These are phyloP conservation scores for Chiroxiphia lanceolata DNA, from an alignment of 2,797 vertebrate genomes.

Conservation along the genomic window DNA sequence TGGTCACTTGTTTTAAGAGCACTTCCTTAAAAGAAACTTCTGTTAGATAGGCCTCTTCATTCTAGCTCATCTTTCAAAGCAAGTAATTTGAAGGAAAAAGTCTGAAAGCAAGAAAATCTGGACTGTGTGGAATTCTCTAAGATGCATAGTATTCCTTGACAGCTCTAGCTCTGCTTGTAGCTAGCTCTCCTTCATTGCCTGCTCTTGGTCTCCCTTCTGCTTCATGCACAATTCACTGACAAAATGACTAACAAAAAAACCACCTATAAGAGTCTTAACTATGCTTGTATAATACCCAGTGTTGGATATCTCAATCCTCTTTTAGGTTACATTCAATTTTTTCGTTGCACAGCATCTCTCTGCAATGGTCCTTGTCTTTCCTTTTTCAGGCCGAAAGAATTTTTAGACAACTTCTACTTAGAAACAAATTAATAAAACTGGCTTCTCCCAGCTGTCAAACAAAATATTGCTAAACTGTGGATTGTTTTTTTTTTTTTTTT, in stretches of 20 bases:
- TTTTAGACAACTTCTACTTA: not conserved
- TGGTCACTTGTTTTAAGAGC: not conserved
- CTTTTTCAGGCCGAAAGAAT: not conserved
- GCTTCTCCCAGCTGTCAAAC: conserved; percentile 9
- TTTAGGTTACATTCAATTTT: not conserved
- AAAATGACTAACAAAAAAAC: not conserved
- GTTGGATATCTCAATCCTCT: not conserved
- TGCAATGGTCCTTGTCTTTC: not conserved
- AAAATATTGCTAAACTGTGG: conserved; percentile 41
- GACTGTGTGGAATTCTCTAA: not conserved
- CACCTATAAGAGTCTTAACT: not conserved
- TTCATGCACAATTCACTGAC: not conserved
- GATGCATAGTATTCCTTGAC: not conserved
- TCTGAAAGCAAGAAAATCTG: not conserved
- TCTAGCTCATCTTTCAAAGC: not conserved
- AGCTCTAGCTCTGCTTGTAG: not conserved
- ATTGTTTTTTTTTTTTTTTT: not conserved
- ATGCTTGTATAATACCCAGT: not conserved
- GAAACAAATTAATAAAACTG: conserved; percentile 31
- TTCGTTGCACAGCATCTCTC: not conserved
- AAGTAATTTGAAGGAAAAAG: not conserved
- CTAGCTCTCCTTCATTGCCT: not conserved
- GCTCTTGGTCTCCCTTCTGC: not conserved
- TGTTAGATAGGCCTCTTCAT: not conserved
- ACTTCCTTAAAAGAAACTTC: not conserved